A percentile compares a stretch with the other conserved stretches of the same genome.
phyloP scores from a whole-genome alignment of 2,797 vertebrate species.

The Notolepis coatsorum region DNA sequence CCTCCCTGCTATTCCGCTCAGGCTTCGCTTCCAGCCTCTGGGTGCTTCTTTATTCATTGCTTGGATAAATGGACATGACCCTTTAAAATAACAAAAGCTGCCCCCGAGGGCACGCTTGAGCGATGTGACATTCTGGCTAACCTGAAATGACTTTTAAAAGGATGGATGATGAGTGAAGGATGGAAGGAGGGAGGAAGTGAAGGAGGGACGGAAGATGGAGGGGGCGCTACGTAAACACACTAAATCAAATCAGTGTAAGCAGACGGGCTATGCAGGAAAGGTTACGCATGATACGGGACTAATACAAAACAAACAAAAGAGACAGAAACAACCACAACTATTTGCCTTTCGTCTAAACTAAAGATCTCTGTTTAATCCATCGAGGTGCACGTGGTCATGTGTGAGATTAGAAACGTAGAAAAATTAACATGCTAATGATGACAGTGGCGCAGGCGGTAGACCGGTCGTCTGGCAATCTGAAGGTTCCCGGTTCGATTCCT shows the following conservation, averaged over 20 bases:
- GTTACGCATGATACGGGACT: conserved; percentile 50
- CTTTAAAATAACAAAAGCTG: conserved; percentile 71
- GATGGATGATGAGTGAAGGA: conserved; percentile 69
- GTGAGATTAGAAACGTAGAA: too few species aligned
- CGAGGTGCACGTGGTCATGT: too few species aligned
- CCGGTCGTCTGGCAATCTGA: too few species aligned
- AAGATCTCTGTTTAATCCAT: neutral
- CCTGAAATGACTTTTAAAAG: conserved; percentile 73
- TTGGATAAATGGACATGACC: conserved; percentile 75
- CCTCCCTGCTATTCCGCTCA: neutral
- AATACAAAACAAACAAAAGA: conserved; percentile 17
- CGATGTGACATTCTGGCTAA: conserved; percentile 75
- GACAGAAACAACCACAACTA: conserved; percentile 9
- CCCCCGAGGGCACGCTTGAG: conserved; percentile 69
- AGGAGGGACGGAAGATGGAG: conserved; percentile 30
- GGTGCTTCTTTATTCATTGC: conserved; percentile 68
- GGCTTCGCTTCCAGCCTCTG: conserved; percentile 35
- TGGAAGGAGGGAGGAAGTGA: conserved; percentile 27
- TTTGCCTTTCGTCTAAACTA: conserved; percentile 9
- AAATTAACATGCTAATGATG: too few species aligned
- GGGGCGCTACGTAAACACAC: conserved; percentile 35
- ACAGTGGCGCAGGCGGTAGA: too few species aligned
- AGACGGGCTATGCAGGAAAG: conserved; percentile 71
- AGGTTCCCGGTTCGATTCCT: too few species aligned
- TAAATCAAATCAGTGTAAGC: conserved; percentile 72